Evolutionary conservation across 2,113 vertebrate species (phyloP).

Genomic region (Equus przewalskii): DNA sequence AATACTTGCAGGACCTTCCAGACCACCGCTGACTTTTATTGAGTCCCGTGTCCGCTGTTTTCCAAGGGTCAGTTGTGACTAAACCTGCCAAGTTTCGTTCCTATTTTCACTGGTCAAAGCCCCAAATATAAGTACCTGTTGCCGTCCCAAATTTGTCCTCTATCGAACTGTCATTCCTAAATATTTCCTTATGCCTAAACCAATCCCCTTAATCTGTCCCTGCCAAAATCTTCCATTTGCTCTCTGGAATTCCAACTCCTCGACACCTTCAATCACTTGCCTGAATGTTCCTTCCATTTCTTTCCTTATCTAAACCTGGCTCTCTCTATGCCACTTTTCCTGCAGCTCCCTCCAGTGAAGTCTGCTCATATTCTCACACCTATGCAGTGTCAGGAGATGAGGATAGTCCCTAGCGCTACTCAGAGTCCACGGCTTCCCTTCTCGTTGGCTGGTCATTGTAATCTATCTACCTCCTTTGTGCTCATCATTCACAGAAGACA

Average conservation of each 20-base stretch:
- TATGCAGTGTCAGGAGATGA: background rate
- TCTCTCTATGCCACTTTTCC: background rate
- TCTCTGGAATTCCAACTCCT: background rate
- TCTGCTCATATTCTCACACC: background rate
- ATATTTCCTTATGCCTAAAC: background rate
- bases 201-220: background rate
- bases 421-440: background rate
- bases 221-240: background rate
- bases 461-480: background rate
- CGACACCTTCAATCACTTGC: background rate
- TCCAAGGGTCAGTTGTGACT: background rate
- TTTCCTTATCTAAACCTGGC: background rate
- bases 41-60: background rate
- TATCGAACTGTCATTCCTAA: background rate
- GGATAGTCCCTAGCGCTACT: background rate
- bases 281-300: background rate
- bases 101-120: conserved; percentile 34
- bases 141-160: background rate
- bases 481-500: background rate
- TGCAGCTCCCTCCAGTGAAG: background rate
- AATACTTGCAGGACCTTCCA: background rate
- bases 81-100: background rate
- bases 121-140: background rate
- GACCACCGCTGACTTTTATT: background rate
- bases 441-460: background rate